Conservation (phyloP, 2,888 invertebrate species). For the Mactromeris polynyma region DNA sequence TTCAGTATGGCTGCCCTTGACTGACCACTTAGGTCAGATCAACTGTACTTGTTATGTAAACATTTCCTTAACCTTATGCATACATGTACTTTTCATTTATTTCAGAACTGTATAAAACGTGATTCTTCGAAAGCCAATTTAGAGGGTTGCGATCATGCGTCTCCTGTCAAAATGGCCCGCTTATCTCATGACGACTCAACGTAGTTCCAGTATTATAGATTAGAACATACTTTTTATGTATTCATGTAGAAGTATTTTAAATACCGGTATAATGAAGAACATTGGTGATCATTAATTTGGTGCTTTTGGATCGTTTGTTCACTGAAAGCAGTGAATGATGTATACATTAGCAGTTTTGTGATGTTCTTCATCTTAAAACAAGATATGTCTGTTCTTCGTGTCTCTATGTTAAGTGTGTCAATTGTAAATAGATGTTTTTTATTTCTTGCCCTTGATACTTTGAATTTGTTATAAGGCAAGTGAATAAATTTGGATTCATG, state of each 20-base stretch:
- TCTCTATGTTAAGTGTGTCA: background rate
- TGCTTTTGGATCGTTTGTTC: background rate
- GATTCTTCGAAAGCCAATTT: conserved; percentile 83
- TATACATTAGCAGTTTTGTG: conserved; percentile 5
- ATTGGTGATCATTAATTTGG: background rate
- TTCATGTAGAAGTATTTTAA: conserved; percentile 2
- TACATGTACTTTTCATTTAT: conserved; percentile 19
- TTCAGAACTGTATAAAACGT: conserved; percentile 83
- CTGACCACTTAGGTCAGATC: no score
- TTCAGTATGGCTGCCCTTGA: no score
- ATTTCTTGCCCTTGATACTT: background rate
- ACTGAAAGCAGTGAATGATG: background rate
- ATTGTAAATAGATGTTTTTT: background rate
- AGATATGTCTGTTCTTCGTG: background rate
- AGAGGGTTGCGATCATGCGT: conserved; percentile 75
- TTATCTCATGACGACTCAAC: conserved; percentile 77
- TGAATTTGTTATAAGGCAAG: background rate
- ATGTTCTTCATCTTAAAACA: background rate
- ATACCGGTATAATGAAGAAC: background rate
- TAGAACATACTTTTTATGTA: conserved; percentile 2
- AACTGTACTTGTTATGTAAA: no score
- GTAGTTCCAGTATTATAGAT: conserved; percentile 39
- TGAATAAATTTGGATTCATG: background rate
- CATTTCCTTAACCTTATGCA: no score
- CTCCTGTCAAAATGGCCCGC: conserved; percentile 79